Evolutionary conservation across 2,113 vertebrate species (phyloP).

Genomic region (Pangasianodon gigas): DNA sequence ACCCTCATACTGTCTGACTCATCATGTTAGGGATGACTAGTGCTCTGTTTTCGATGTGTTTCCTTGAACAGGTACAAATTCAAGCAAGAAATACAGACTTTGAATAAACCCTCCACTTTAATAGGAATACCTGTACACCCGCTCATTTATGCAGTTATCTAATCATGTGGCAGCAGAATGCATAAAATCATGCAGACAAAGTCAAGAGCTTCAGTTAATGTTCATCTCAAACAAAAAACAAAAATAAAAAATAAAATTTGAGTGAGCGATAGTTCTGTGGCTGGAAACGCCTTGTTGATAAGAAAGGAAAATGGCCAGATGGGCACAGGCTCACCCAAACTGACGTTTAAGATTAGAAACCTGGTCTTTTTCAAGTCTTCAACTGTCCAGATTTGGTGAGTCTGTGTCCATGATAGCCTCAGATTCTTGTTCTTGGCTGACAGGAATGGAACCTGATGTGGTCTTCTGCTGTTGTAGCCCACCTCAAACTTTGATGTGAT

Average conservation of each 20-base stretch:
- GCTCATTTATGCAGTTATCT: background rate
- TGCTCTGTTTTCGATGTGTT: background rate
- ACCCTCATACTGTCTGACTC: slow-evolving; percentile 40
- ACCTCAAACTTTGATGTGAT: too few species aligned
- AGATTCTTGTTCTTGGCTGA: too few species aligned
- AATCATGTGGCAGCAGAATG: background rate
- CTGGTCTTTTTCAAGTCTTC: too few species aligned
- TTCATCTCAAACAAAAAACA: background rate
- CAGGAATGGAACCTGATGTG: too few species aligned
- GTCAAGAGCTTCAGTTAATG: background rate
- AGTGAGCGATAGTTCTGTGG: too few species aligned
- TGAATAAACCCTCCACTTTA: background rate
- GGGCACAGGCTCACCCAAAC: too few species aligned
- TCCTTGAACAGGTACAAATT: background rate
- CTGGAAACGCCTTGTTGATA: too few species aligned
- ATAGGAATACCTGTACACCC: background rate
- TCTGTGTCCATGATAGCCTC: too few species aligned
- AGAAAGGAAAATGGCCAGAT: too few species aligned
- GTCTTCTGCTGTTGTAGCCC: too few species aligned
- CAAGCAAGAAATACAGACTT: background rate
- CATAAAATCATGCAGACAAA: background rate
- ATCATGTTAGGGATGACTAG: slow-evolving; percentile 11
- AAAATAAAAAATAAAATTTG: background rate
- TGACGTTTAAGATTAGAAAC: too few species aligned
- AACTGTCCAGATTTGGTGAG: too few species aligned